Evolutionary conservation across 2,113 vertebrate genomes (phyloP), one percentile per base, ranked within the genome.

Genomic region (Heterotilapia buettikoferi): DNA sequence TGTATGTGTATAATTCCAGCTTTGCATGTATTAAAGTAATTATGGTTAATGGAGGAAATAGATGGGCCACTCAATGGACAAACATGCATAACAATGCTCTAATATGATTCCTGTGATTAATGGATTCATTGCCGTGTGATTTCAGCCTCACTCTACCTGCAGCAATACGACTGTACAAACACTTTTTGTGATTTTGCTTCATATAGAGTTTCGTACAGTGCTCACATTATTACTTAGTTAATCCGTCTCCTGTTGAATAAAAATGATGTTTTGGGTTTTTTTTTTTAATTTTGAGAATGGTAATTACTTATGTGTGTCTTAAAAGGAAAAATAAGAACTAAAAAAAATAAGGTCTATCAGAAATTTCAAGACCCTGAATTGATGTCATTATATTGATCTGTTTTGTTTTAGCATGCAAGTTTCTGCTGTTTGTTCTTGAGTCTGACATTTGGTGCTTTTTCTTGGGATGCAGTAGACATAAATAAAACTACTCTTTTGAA

Each of bases 21-120:
- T 90, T 91, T 92, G 90, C 92, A 93, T 94, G 89, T 92, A 90
- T 91, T 87, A 90, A 85, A 92, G 91, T 92, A 88, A 93, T 95
- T 91, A 92, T 33, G 52, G 86, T 82, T 92, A 92, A 93, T 90
- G 47, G 86, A 57, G 76, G 84, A 95, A 84, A 95, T 87, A 63
- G 90, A 95, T 91, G 86, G 66, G 73, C 82, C 80, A 90, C 86
- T 90, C 89, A 54, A 81, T 73, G 45, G 52, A 90, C 82, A 89
- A 93, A 86, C 94, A 92, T 88, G 85, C 82, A 86, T 83, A 91
- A 89, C 71, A 89, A 83, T 38, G 63, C 3, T 33, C 85, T 86
- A 92, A 93, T 92, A 83, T 78, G 84, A 86, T 61, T 83, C 71
- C 50, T 59, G 52, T 90, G 89, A 93, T 93, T 89, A 90, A 94